Percentiles rank a stretch among this genome's conserved stretches.
Conservation (phyloP, 2,797 vertebrate genomes). For the Rhynchonycteris naso region DNA sequence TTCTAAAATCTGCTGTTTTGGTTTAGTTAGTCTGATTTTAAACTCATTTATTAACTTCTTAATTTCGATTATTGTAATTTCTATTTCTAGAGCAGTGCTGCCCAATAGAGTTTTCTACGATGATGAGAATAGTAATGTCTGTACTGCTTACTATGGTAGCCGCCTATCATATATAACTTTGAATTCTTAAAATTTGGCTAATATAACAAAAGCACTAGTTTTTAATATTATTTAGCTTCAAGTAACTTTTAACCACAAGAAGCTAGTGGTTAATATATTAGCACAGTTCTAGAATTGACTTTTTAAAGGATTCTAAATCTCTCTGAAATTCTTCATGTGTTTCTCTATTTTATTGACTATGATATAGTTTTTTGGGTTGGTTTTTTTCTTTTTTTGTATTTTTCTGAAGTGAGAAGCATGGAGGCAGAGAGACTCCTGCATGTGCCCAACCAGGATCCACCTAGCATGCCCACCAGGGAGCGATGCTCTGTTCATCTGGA, state of each 20-base stretch:
- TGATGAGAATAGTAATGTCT: neutral
- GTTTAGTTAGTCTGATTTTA: neutral
- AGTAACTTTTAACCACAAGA: neutral
- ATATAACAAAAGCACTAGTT: neutral
- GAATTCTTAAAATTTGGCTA: neutral
- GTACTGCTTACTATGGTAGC: neutral
- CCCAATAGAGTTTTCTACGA: neutral
- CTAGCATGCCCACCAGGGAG: too few species aligned
- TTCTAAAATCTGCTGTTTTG: neutral
- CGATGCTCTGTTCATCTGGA: too few species aligned
- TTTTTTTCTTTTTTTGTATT: too few species aligned
- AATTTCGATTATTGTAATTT: constrained; percentile 21
- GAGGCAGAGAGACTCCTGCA: too few species aligned
- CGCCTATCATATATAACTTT: neutral
- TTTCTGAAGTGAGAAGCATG: too few species aligned
- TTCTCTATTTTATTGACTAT: neutral
- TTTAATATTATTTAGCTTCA: constrained; percentile 24
- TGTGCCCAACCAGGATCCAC: too few species aligned
- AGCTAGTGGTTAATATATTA: neutral
- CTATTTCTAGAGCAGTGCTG: neutral
- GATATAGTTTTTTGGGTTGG: neutral
- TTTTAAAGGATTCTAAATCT: neutral
- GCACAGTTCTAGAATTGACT: neutral
- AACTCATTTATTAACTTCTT: neutral
- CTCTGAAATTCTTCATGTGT: neutral